Percentiles rank a stretch among this genome's conserved stretches.
These are phyloP conservation scores for Cranoglanis bouderius DNA, from an alignment of 2,113 vertebrate genomes.

Conservation along the genomic window DNA sequence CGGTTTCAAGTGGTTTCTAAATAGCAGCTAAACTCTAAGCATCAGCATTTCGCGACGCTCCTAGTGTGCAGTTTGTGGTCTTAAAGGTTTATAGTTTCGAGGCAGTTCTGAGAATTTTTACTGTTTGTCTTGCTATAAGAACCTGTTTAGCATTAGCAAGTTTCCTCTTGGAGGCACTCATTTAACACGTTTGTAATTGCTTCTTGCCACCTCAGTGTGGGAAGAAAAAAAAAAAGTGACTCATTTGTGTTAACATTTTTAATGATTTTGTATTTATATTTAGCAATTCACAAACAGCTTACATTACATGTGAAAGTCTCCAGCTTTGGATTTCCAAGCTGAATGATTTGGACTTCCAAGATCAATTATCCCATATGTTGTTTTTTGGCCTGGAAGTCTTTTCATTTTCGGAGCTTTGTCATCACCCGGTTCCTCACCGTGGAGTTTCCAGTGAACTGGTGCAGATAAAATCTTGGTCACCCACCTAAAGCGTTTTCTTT, in stretches of 20 bases:
- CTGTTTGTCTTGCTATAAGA: neutral
- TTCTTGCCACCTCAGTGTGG: neutral
- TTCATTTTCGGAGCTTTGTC: neutral
- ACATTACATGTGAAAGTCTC: neutral
- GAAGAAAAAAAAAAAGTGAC: too few relatives aligned
- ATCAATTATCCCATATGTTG: neutral
- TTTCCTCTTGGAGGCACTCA: neutral
- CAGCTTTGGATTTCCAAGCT: neutral
- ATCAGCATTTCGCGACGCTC: neutral
- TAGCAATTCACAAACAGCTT: neutral
- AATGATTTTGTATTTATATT: neutral
- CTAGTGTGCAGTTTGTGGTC: neutral
- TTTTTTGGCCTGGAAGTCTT: neutral
- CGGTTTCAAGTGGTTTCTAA: conserved; percentile 22
- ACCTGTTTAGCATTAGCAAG: neutral
- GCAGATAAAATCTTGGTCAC: neutral
- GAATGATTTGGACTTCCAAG: neutral
- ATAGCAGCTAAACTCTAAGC: conserved; percentile 4
- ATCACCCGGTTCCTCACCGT: neutral
- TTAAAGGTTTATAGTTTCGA: neutral
- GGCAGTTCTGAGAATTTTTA: neutral
- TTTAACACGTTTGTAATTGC: neutral
- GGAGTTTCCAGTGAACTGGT: conserved; percentile 23
- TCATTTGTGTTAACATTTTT: neutral
- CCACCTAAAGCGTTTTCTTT: neutral